phyloP scores from a whole-genome alignment of 2,888 invertebrate species.

The Sarcophaga rosellei region DNA sequence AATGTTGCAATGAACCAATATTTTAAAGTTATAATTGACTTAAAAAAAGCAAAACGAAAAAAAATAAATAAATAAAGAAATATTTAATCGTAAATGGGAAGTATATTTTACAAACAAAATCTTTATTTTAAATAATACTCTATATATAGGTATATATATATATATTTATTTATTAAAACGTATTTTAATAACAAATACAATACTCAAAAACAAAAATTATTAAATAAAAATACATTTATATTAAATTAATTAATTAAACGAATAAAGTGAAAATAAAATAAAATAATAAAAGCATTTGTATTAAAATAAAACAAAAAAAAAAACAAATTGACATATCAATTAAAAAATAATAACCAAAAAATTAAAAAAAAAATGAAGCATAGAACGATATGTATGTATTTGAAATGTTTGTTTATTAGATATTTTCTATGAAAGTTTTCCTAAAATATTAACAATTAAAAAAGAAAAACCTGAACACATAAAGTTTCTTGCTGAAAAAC shows the following conservation, averaged over 20 bases:
- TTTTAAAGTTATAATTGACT: constrained; percentile 51
- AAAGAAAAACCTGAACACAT: constrained; percentile 25
- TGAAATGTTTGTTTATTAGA: constrained; percentile 50
- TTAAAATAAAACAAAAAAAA: constrained; percentile 37
- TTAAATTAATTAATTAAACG: constrained; percentile 5
- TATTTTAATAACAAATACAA: constrained; percentile 51
- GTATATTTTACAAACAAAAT: constrained; percentile 49
- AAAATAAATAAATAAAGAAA: constrained; percentile 37
- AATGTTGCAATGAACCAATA: constrained; percentile 68
- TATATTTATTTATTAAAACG: constrained; percentile 68
- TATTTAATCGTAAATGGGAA: constrained; percentile 46
- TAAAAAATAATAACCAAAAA: constrained; percentile 22
- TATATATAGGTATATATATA: constrained; percentile 55
- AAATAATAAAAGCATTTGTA: constrained; percentile 37
- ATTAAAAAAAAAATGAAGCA: constrained; percentile 1
- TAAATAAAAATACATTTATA: constrained; percentile 27
- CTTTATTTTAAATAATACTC: constrained; percentile 40
- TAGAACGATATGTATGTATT: constrained; percentile 41
- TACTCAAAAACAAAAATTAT: constrained; percentile 13
- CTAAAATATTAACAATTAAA: constrained; percentile 39
- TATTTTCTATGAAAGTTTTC: constrained; percentile 9
- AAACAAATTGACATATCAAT: constrained; percentile 60
- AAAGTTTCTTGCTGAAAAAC: constrained; percentile 57
- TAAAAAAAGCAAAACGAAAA: constrained; percentile 35
- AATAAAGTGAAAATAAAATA: constrained; percentile 7